These are phyloP conservation scores for Porites cylindrica DNA, from an alignment of 92 coral and sea anemone genomes.

Conservation along the genomic window DNA sequence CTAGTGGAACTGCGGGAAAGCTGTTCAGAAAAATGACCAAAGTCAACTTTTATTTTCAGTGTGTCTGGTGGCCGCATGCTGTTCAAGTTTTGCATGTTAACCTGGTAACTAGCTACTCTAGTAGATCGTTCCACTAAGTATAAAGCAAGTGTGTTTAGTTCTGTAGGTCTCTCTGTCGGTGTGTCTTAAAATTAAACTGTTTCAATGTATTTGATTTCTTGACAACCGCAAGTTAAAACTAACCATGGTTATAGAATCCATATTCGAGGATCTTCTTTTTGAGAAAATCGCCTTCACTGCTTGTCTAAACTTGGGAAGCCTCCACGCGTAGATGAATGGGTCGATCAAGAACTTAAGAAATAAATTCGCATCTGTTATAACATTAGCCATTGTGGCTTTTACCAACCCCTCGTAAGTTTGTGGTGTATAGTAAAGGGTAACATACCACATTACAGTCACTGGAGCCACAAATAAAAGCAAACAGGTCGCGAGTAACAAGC, in stretches of 20 bases:
- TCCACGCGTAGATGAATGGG: conserved; percentile 79
- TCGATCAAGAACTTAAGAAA: conserved; percentile 80
- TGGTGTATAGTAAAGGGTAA: conserved; percentile 65
- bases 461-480: conserved; percentile 66
- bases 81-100: no score
- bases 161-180: not conserved
- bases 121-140: no score
- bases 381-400: conserved; percentile 57
- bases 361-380: conserved; percentile 61
- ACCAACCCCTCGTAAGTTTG: conserved; percentile 28
- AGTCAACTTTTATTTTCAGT: not conserved
- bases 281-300: conserved; percentile 59
- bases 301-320: conserved; percentile 70
- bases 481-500: conserved; percentile 67
- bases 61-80: no score
- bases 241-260: conserved; percentile 3
- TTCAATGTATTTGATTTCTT: not conserved
- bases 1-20: not conserved
- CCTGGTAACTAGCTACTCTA: no score
- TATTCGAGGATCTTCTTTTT: conserved; percentile 7
- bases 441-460: conserved; percentile 76
- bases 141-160: no score
- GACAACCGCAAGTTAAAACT: not conserved
- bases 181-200: not conserved
- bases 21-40: not conserved